A percentile compares a stretch with the other conserved stretches of the same genome.
Conservation (phyloP, 2,113 vertebrate species). For the Morphnarchus princeps region DNA sequence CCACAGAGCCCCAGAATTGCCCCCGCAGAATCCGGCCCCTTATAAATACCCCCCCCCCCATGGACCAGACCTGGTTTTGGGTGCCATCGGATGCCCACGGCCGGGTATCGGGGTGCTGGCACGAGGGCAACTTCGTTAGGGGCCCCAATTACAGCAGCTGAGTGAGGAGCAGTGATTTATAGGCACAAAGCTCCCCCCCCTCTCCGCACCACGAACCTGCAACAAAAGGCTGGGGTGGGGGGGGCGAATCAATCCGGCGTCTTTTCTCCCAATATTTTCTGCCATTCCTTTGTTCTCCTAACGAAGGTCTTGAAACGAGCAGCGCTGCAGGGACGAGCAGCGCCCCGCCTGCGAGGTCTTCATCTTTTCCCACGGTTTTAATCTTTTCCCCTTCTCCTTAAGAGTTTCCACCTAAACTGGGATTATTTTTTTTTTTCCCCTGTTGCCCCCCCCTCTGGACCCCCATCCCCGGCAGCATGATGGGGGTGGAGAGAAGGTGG, state of each 20-base stretch:
- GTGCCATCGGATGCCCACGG: background rate
- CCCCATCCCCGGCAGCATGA: accelerated
- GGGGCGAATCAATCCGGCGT: background rate
- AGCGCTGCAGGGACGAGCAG: background rate
- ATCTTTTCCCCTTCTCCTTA: background rate
- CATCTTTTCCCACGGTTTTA: background rate
- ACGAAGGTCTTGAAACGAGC: background rate
- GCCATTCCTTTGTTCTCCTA: background rate
- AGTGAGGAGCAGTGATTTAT: background rate
- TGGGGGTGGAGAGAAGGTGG: background rate
- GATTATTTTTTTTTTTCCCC: background rate
- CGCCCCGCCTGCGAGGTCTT: background rate
- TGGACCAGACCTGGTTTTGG: background rate
- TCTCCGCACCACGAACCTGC: background rate
- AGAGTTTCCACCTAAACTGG: background rate
- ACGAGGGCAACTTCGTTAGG: background rate
- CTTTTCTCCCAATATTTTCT: background rate
- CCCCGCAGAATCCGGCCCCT: background rate
- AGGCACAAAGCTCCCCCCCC: background rate
- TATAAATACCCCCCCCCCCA: no score
- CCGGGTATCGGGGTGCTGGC: background rate
- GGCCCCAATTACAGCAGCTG: background rate
- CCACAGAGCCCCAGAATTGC: no score
- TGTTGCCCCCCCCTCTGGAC: background rate
- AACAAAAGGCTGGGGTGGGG: background rate